phyloP scores from a whole-genome alignment of 2,888 invertebrate species.

The Ornithoptera priamus region DNA sequence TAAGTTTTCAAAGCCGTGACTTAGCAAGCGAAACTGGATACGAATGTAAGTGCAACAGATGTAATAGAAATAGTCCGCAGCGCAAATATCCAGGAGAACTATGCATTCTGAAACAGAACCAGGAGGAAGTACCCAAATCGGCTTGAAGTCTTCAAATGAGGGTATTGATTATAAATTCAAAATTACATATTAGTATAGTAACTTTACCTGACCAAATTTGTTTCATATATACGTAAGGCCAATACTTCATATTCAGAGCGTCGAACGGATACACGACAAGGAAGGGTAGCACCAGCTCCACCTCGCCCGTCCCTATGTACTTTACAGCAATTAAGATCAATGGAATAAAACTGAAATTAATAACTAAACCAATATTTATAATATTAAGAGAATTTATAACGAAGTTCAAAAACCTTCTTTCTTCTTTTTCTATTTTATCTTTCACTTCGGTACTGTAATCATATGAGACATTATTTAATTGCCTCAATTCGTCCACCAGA shows the following conservation, averaged over 20 bases:
- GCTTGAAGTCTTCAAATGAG: too few species aligned
- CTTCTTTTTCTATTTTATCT: constrained; percentile 35
- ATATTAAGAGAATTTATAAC: constrained; percentile 31
- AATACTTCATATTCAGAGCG: constrained; percentile 44
- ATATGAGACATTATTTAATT: constrained; percentile 38
- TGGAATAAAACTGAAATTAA: constrained; percentile 44
- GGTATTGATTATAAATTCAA: too few species aligned
- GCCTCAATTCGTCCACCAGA: constrained; percentile 36
- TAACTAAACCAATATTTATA: constrained; percentile 41
- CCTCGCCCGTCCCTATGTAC: constrained; percentile 42
- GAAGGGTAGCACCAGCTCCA: constrained; percentile 47
- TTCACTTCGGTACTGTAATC: constrained; percentile 27
- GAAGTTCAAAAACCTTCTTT: constrained; percentile 32
- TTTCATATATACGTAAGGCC: constrained; percentile 48
- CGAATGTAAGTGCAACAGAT: constrained; percentile 48
- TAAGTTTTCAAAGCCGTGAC: constrained; percentile 40
- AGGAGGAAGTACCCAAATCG: too few species aligned
- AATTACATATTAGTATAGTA: too few species aligned
- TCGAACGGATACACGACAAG: constrained; percentile 47
- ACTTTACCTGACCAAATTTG: constrained; percentile 50
- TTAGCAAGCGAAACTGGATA: constrained; percentile 45
- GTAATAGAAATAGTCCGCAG: constrained; percentile 48
- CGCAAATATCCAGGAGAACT: constrained; percentile 44
- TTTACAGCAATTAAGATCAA: constrained; percentile 43
- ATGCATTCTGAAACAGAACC: constrained; percentile 44